These are phyloP conservation scores for Antigone vipio DNA, from an alignment of 2,113 vertebrate species.

Conservation along the genomic window DNA sequence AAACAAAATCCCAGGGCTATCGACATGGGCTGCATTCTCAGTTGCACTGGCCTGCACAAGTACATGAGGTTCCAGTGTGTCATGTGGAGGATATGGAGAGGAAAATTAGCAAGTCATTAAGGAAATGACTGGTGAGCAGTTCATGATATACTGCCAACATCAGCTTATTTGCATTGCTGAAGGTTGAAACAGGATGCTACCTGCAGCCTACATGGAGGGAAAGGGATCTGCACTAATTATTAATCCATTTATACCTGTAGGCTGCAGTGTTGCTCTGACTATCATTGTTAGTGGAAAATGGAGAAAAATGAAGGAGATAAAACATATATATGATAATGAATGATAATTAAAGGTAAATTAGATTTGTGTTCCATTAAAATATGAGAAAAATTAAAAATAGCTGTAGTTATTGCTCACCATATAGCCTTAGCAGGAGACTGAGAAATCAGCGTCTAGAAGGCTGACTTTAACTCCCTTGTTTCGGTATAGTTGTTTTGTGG, in stretches of 20 bases:
- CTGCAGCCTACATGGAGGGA: slow-evolving; percentile 23
- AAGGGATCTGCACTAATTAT: background rate
- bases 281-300: background rate
- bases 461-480: background rate
- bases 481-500: background rate
- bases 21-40: background rate
- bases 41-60: background rate
- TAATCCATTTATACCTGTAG: background rate
- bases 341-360: background rate
- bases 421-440: background rate
- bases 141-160: slow-evolving; percentile 60
- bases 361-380: background rate
- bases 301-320: background rate
- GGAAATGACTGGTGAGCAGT: slow-evolving; percentile 65
- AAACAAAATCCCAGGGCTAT: background rate
- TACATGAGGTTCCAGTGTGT: slow-evolving; percentile 31
- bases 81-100: slow-evolving; percentile 41
- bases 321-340: background rate
- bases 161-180: slow-evolving; percentile 66
- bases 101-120: slow-evolving; percentile 77
- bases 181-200: slow-evolving; percentile 68
- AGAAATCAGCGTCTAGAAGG: background rate
- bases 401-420: background rate
- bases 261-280: background rate
- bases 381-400: background rate